Conservation (phyloP, 2,113 vertebrate genomes). For the Eonycteris spelaea region DNA sequence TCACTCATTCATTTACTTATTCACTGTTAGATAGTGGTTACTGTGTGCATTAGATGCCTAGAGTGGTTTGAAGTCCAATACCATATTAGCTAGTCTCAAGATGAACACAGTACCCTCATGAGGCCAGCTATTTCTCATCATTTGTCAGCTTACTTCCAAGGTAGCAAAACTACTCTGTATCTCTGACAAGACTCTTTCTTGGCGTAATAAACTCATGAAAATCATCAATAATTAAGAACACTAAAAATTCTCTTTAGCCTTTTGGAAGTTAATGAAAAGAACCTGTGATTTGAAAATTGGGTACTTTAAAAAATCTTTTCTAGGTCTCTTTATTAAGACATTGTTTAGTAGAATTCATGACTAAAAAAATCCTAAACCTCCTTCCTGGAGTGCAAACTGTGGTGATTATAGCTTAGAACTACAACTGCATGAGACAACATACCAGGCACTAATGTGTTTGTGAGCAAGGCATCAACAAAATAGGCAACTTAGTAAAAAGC, state of each 20-base stretch:
- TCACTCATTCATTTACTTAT: not conserved
- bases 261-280: slow-evolving; percentile 41
- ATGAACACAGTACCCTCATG: not conserved
- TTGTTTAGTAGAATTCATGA: not conserved
- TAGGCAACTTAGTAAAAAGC: not conserved
- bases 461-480: not conserved
- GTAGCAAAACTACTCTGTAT: not conserved
- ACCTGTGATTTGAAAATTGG: not conserved
- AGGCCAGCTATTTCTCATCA: not conserved
- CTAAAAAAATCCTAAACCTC: not conserved
- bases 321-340: not conserved
- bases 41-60: not conserved
- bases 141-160: not conserved
- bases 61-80: not conserved
- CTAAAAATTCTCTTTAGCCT: not conserved
- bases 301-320: not conserved
- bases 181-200: not conserved
- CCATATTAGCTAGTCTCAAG: not conserved
- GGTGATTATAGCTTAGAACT: not conserved
- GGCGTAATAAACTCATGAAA: not conserved
- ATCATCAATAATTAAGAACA: not conserved
- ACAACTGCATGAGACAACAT: not conserved
- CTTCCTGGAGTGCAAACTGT: not conserved
- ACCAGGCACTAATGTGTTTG: not conserved
- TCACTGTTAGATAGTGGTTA: not conserved